Conservation (phyloP, 2,113 vertebrate genomes). For the Scortum barcoo region DNA sequence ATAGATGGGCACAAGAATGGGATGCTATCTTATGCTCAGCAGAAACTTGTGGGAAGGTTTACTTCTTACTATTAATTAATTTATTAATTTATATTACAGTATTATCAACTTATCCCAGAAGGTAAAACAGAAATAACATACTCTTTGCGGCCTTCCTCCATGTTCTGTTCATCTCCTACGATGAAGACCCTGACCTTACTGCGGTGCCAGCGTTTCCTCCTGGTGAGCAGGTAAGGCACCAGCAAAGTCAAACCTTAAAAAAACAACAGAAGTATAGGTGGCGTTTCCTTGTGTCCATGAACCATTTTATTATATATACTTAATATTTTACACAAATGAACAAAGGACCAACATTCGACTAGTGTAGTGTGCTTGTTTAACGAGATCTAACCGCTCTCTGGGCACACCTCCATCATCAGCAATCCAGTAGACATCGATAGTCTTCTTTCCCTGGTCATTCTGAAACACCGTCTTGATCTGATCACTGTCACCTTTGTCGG, state of each 20-base stretch:
- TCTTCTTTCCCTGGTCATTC: constrained; percentile 80
- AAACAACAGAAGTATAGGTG: background rate
- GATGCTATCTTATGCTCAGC: background rate
- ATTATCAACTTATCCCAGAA: background rate
- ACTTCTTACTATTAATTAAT: background rate
- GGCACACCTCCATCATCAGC: constrained; percentile 84
- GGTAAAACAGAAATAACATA: constrained; percentile 59
- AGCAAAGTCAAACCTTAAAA: constrained; percentile 84
- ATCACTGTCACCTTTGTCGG: constrained; percentile 32
- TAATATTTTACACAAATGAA: background rate
- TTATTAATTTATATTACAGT: no score
- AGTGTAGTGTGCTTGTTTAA: background rate
- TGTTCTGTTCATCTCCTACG: constrained; percentile 75
- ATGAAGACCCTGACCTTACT: constrained; percentile 84
- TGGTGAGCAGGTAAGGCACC: constrained; percentile 85
- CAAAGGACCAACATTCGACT: background rate
- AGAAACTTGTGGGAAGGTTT: background rate
- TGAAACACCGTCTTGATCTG: constrained; percentile 81
- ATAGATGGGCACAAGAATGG: no score
- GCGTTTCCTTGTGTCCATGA: background rate
- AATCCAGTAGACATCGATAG: constrained; percentile 86
- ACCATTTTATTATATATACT: background rate
- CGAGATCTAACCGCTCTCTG: background rate
- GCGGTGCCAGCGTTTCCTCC: constrained; percentile 79
- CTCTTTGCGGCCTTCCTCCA: constrained; percentile 83